Conservation (phyloP, 2,113 vertebrate genomes). For the Rhipidura dahli region DNA sequence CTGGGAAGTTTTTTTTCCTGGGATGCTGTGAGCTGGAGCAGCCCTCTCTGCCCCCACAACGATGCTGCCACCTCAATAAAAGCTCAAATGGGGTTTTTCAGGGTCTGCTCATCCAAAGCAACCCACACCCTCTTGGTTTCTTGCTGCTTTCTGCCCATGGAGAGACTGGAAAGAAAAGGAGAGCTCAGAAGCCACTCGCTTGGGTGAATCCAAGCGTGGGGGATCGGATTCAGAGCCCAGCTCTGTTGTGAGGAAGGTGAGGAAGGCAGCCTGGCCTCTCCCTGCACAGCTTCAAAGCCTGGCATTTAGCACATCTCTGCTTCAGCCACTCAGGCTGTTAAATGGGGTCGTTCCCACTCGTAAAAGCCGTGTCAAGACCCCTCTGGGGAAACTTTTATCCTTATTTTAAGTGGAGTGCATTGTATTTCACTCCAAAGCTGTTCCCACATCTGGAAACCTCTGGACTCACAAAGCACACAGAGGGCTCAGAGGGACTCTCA, state of each 20-base stretch:
- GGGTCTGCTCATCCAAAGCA: neutral
- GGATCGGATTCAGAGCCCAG: neutral
- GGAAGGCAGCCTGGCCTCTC: neutral
- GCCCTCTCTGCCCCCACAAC: neutral
- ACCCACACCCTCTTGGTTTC: neutral
- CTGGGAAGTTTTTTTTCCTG: neutral
- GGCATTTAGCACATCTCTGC: neutral
- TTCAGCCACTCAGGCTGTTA: neutral
- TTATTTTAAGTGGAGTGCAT: neutral
- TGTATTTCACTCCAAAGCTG: neutral
- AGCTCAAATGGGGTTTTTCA: neutral
- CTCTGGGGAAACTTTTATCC: neutral
- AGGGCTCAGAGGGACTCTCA: neutral
- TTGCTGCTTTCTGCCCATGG: neutral
- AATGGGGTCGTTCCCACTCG: neutral
- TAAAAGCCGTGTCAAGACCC: neutral
- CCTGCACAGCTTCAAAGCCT: neutral
- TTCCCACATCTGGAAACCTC: neutral
- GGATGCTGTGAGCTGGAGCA: neutral
- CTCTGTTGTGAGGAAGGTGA: accelerated
- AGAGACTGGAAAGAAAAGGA: neutral
- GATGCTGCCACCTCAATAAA: neutral
- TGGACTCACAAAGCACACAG: neutral
- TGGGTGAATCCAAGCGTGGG: accelerated
- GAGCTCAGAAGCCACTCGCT: neutral